Base-by-base conservation (phyloP, 2,888 invertebrate species). In the Gibbula magus region DNA sequence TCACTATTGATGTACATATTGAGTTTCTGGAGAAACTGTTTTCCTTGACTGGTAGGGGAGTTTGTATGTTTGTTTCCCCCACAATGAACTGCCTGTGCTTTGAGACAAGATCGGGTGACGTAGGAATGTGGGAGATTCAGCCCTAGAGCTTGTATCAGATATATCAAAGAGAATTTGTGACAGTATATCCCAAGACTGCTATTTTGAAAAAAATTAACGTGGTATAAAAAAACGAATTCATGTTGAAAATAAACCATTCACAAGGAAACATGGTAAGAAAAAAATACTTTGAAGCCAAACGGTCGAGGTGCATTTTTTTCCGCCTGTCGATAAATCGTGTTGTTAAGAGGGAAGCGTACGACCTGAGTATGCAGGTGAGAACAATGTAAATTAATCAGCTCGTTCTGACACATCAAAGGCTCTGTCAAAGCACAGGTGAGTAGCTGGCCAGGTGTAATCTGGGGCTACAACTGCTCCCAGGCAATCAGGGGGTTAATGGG, bases 341-440 rank as follows among this genome's bases (percentile, higher is more conserved):
- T 35, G 16, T 35, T 39, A 20, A 20, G 70, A 35, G 35, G 16
- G 70, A 35, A 35, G n/a, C 35, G 35, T 70, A 35, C 35, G 18
- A 39, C 70, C 70, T 35, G 35, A 39, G 70, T 35, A 35, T 70
- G 35, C 70, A 70, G 70, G 35, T 70, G 70, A 70, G 35, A 70
- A 70, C 70, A 70, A 70, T 70, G 20, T 35, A 39, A n/a, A 29
- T 70, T 70, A 70, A 70, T 70, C 70, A 70, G 70, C 70, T 70
- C 35, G 0, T 39, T 39, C 39, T 35, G 70, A 20, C 32, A 70
- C 70, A 70, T 70, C 70, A 70, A 70, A 70, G 70, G 35, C 16
- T 25, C 29, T 4, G 45, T 10, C 18, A 18, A 25, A 35, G 20
- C 70, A 35, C 70, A 70, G 70, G 70, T 70, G 70, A 39, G 29